Evolutionary conservation across 2,113 vertebrate species (phyloP).

Genomic region (Anolis sagrei): DNA sequence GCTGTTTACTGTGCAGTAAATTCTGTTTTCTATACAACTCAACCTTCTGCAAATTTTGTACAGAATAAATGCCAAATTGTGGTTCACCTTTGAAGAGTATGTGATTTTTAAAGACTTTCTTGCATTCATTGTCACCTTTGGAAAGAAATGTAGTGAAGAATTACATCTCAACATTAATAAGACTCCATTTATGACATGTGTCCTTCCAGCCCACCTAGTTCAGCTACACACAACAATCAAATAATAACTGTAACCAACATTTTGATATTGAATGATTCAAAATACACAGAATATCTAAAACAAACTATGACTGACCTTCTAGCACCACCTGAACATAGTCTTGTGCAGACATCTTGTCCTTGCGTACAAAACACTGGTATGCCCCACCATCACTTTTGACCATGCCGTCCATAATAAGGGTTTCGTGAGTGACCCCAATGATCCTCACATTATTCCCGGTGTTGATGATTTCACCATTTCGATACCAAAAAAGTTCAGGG

Average conservation of each 20-base stretch:
- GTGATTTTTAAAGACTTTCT: no score
- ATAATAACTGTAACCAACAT: background rate
- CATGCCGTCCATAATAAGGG: slow-evolving; percentile 97
- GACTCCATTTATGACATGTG: background rate
- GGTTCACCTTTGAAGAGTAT: no score
- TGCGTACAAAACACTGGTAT: slow-evolving; percentile 96
- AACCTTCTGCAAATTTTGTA: no score
- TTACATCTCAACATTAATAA: background rate
- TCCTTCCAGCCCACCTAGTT: background rate
- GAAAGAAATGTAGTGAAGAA: no score
- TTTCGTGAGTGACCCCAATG: slow-evolving; percentile 89
- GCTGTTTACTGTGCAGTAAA: no score
- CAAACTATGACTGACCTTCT: slow-evolving; percentile 84
- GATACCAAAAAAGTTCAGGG: slow-evolving; percentile 96
- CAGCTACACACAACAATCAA: background rate
- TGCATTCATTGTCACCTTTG: no score
- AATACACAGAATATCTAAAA: background rate
- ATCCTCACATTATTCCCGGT: slow-evolving; percentile 92
- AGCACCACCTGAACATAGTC: slow-evolving; percentile 96
- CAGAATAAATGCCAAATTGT: no score
- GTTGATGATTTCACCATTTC: slow-evolving; percentile 93
- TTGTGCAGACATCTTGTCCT: slow-evolving; percentile 95
- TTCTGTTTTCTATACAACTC: no score
- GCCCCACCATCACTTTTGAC: slow-evolving; percentile 96
- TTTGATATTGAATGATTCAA: background rate